phyloP scores from a whole-genome alignment of 2,888 invertebrate genomes.

The Aspidapion aeneum region DNA sequence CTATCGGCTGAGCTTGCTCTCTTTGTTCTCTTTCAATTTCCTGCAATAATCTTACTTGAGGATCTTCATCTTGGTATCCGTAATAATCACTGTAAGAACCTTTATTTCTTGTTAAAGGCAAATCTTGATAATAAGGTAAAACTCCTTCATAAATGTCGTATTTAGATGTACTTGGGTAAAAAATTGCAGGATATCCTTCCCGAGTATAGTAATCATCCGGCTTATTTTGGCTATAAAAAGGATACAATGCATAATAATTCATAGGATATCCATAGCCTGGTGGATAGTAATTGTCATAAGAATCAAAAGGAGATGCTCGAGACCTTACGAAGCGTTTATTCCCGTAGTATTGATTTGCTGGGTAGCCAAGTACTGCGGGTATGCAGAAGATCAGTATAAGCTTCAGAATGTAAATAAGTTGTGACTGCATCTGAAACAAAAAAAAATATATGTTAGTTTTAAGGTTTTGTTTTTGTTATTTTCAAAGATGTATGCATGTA shows the following conservation, averaged over 20 bases:
- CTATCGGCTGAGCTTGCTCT: slow-evolving; percentile 57
- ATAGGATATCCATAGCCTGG: slow-evolving; percentile 51
- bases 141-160: slow-evolving; percentile 48
- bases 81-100: slow-evolving; percentile 47
- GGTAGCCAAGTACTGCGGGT: slow-evolving; percentile 36
- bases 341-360: slow-evolving; percentile 39
- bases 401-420: slow-evolving; percentile 38
- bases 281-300: slow-evolving; percentile 38
- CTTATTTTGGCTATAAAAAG: slow-evolving; percentile 49
- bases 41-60: slow-evolving; percentile 58
- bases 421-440: slow-evolving; percentile 41
- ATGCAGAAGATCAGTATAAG: slow-evolving; percentile 39
- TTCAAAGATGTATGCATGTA: no score
- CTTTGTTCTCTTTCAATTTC: slow-evolving; percentile 58
- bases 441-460: not conserved
- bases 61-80: slow-evolving; percentile 49
- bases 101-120: slow-evolving; percentile 37
- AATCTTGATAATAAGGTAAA: slow-evolving; percentile 48
- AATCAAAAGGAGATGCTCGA: slow-evolving; percentile 29
- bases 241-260: slow-evolving; percentile 48
- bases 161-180: slow-evolving; percentile 49
- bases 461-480: no score
- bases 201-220: slow-evolving; percentile 54
- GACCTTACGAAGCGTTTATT: slow-evolving; percentile 46
- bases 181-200: slow-evolving; percentile 46